Percentiles rank a stretch among this genome's conserved stretches.
Conservation (phyloP, 2,888 invertebrate species). For the Lycocerus yunnanus region DNA sequence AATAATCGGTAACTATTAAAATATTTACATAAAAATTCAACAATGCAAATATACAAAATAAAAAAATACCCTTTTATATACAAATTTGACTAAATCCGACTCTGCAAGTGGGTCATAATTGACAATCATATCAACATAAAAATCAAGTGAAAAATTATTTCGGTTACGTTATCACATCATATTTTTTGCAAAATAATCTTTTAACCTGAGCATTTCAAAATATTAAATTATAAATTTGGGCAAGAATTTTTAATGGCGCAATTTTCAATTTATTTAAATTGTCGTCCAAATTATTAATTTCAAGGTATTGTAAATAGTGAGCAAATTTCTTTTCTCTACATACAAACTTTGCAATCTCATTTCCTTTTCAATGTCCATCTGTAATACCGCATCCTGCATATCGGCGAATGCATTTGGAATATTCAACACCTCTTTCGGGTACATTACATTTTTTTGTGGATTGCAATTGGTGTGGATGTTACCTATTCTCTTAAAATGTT, state of each 20-base stretch:
- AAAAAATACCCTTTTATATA: not conserved
- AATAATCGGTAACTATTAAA: not conserved
- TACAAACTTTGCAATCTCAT: not conserved
- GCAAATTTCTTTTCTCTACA: slow-evolving; percentile 8
- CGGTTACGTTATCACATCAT: not conserved
- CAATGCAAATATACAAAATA: not conserved
- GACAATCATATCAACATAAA: no score
- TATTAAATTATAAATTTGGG: not conserved
- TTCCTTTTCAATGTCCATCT: not conserved
- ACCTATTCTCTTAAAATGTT: slow-evolving; percentile 35
- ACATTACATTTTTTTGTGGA: slow-evolving; percentile 59
- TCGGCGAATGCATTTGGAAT: slow-evolving; percentile 29
- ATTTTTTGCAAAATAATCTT: not conserved
- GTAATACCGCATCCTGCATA: not conserved
- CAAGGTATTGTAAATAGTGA: slow-evolving; percentile 26
- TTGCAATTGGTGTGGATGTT: slow-evolving; percentile 66
- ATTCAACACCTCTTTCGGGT: slow-evolving; percentile 59
- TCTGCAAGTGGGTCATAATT: not conserved
- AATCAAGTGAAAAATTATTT: not conserved
- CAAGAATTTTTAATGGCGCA: not conserved
- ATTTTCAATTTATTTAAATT: slow-evolving; percentile 14
- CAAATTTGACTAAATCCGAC: not conserved
- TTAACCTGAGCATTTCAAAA: not conserved
- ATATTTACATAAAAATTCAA: not conserved
- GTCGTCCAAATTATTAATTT: slow-evolving; percentile 33